These are phyloP conservation scores for Plutella xylostella DNA, from an alignment of 2,888 invertebrate genomes.

Conservation along the genomic window DNA sequence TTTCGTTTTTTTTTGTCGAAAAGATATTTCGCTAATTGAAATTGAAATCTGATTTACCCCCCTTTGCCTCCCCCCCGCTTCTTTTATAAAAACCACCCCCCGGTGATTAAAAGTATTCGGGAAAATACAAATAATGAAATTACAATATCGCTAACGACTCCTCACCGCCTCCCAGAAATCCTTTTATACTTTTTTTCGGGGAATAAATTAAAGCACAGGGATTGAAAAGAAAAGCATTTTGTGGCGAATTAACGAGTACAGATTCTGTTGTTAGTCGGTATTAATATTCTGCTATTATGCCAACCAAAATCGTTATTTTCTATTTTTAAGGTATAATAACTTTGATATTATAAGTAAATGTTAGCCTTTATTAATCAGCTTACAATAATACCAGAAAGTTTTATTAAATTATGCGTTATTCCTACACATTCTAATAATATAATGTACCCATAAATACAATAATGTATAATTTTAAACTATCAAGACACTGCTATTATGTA, in stretches of 20 bases:
- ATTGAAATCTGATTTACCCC: slow-evolving; percentile 67
- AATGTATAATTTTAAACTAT: no score
- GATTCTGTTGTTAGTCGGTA: neutral
- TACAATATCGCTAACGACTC: slow-evolving; percentile 70
- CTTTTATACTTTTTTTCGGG: slow-evolving; percentile 65
- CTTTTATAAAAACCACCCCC: slow-evolving; percentile 31
- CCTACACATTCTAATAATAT: no score
- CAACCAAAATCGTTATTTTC: no score
- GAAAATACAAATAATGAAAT: slow-evolving; percentile 70
- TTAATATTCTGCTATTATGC: no score
- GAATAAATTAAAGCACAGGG: slow-evolving; percentile 60
- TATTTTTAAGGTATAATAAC: no score
- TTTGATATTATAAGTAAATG: no score
- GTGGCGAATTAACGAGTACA: slow-evolving; percentile 3
- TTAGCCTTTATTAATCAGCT: no score
- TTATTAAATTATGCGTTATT: no score
- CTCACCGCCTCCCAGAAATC: slow-evolving; percentile 53
- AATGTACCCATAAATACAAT: no score
- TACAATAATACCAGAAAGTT: no score
- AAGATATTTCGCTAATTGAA: slow-evolving; percentile 66
- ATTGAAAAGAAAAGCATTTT: slow-evolving; percentile 27
- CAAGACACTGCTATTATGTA: no score
- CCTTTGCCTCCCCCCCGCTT: slow-evolving; percentile 33
- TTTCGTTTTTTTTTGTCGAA: slow-evolving; percentile 46
- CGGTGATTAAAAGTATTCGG: slow-evolving; percentile 67